phyloP scores from a whole-genome alignment of 2,888 invertebrate genomes.

The Anagyrus pseudococci region DNA sequence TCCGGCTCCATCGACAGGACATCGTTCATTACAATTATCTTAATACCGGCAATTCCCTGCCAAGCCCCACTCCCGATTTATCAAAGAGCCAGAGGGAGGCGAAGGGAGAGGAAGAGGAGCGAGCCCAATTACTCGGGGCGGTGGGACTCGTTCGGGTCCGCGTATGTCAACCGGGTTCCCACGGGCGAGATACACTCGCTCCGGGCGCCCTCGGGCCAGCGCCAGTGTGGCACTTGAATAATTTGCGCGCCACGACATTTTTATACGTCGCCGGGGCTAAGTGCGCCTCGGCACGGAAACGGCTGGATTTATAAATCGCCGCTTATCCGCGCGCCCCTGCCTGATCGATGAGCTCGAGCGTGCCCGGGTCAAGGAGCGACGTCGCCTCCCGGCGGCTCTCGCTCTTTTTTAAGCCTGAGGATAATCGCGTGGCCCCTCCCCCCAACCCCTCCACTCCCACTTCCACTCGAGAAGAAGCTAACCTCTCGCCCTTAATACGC shows the following conservation, averaged over 20 bases:
- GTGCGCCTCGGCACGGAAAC: constrained; percentile 28
- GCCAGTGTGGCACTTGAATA: constrained; percentile 8
- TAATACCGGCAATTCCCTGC: neutral
- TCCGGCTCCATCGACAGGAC: neutral
- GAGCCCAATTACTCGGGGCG: neutral
- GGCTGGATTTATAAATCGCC: constrained; percentile 25
- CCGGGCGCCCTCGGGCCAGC: neutral
- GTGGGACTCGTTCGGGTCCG: neutral
- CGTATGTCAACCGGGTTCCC: neutral
- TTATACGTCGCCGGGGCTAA: constrained; percentile 24
- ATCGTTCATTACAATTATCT: neutral
- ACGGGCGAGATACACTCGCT: no score
- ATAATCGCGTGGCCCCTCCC: constrained; percentile 25
- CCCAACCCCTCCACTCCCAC: no score
- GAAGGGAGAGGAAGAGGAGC: no score
- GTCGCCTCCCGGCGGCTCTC: neutral
- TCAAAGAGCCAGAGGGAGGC: no score
- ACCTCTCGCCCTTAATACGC: no score
- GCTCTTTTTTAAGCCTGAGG: neutral
- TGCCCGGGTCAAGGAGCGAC: constrained; percentile 43
- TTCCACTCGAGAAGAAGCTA: no score
- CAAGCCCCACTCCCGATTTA: neutral
- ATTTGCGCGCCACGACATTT: constrained; percentile 25
- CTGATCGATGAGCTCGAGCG: constrained; percentile 46
- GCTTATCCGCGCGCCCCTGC: constrained; percentile 14